Conservation (phyloP, 2,797 vertebrate species). For the Periophthalmus magnuspinnatus region DNA sequence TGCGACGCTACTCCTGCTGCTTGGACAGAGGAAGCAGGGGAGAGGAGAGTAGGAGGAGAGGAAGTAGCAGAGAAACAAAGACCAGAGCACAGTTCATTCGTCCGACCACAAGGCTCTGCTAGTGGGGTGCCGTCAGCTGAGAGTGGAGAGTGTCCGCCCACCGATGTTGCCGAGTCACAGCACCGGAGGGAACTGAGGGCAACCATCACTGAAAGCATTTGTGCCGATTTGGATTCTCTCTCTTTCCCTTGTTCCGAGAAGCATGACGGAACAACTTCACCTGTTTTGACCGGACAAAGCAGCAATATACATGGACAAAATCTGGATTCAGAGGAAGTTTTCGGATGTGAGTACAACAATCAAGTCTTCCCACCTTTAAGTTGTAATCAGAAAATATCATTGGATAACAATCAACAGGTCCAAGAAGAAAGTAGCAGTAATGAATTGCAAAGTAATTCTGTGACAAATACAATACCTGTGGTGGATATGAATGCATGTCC, state of each 20-base stretch:
- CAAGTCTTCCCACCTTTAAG: constrained; percentile 28
- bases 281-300: constrained; percentile 48
- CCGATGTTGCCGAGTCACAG: constrained; percentile 73
- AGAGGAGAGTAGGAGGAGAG: constrained; percentile 46
- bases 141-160: constrained; percentile 66
- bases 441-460: constrained; percentile 24
- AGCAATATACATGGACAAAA: constrained; percentile 41
- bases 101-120: constrained; percentile 66
- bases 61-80: constrained; percentile 58
- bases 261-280: constrained; percentile 48
- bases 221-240: constrained; percentile 53
- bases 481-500: constrained; percentile 46
- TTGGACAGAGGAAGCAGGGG: constrained; percentile 58
- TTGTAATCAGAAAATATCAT: constrained; percentile 43
- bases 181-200: constrained; percentile 57
- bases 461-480: constrained; percentile 41
- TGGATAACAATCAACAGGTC: constrained; percentile 70
- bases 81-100: constrained; percentile 64
- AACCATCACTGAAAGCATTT: constrained; percentile 57
- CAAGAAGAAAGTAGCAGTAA: constrained; percentile 37
- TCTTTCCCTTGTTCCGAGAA: constrained; percentile 49
- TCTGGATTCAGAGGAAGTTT: constrained; percentile 42
- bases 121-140: constrained; percentile 68
- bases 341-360: constrained; percentile 35
- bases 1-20: constrained; percentile 41